These are phyloP conservation scores for Diphyllodes magnificus DNA, from an alignment of 2,113 vertebrate genomes.

Conservation along the genomic window DNA sequence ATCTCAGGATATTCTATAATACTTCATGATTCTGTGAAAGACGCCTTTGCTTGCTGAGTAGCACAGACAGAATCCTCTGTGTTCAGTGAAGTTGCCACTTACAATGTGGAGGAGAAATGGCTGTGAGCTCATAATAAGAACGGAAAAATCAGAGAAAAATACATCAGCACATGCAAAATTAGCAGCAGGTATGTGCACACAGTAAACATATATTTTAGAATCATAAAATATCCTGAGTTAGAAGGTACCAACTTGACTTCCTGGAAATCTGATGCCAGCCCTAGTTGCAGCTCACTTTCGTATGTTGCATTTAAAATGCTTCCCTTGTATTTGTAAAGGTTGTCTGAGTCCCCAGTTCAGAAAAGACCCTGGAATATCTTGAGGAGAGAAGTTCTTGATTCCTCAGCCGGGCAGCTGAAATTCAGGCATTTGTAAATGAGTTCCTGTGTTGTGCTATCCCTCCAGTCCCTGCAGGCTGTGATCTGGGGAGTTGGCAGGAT, in stretches of 20 bases:
- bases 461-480: not conserved
- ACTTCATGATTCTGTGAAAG: not conserved
- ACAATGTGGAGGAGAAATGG: not conserved
- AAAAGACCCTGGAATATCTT: not conserved
- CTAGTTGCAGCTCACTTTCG: not conserved
- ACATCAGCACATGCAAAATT: not conserved
- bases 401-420: not conserved
- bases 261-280: not conserved
- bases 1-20: not conserved
- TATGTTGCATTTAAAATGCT: not conserved
- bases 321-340: not conserved
- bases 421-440: not conserved
- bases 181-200: not conserved
- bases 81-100: not conserved
- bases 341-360: not conserved
- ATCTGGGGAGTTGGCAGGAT: constrained; percentile 2
- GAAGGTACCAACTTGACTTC: not conserved
- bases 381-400: not conserved
- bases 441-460: not conserved
- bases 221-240: not conserved
- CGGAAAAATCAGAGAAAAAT: not conserved
- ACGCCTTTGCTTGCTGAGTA: not conserved
- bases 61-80: not conserved
- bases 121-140: not conserved
- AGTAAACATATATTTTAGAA: not conserved